phyloP scores from a whole-genome alignment of 2,888 invertebrate species.

The Amiota communis region DNA sequence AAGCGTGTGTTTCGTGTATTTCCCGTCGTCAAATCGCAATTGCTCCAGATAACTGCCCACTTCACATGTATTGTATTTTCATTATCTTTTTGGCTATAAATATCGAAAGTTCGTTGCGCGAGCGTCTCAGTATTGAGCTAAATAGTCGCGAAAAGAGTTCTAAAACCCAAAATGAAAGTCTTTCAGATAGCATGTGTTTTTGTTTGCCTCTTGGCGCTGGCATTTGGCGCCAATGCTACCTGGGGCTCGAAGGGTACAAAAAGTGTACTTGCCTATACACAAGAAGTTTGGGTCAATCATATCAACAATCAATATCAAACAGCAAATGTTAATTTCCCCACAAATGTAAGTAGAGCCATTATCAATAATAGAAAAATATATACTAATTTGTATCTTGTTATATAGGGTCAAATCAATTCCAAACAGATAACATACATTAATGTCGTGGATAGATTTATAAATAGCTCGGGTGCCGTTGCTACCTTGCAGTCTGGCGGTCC shows the following conservation, averaged over 20 bases:
- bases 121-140: neutral
- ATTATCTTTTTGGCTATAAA: constrained; percentile 8
- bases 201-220: constrained; percentile 41
- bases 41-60: neutral
- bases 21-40: neutral
- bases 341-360: constrained; percentile 30
- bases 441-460: constrained; percentile 40
- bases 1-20: neutral
- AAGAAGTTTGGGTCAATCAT: constrained; percentile 36
- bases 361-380: neutral
- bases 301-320: constrained; percentile 29
- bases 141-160: neutral
- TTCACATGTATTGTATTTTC: constrained; percentile 12
- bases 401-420: constrained; percentile 42
- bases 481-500: constrained; percentile 48
- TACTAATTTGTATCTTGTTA: neutral
- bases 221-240: constrained; percentile 41
- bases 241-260: constrained; percentile 39
- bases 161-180: constrained; percentile 32
- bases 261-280: constrained; percentile 36
- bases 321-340: constrained; percentile 33
- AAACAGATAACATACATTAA: constrained; percentile 38
- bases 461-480: constrained; percentile 42
- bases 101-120: neutral
- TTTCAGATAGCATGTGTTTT: constrained; percentile 39